phyloP scores from a whole-genome alignment of 2,113 vertebrate species.

The Paralichthys olivaceus region DNA sequence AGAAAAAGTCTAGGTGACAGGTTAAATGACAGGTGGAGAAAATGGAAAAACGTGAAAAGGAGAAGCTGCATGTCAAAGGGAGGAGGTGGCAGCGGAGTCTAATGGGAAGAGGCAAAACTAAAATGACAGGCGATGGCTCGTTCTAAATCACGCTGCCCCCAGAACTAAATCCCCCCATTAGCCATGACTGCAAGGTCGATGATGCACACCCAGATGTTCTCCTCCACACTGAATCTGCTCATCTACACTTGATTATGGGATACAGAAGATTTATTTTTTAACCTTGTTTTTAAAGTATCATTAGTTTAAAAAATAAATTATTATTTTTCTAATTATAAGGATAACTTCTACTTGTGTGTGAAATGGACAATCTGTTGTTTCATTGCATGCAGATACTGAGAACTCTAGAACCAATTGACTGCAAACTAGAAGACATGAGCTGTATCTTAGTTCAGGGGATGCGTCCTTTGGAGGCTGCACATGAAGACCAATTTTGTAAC shows the following conservation, averaged over 20 bases:
- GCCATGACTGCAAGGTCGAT: conserved; percentile 70
- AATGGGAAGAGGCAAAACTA: conserved; percentile 71
- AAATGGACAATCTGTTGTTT: no score
- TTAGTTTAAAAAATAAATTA: background rate
- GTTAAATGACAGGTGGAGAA: conserved; percentile 1
- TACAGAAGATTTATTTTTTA: background rate
- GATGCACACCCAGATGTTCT: conserved; percentile 55
- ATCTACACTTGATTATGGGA: background rate
- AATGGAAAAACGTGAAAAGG: background rate
- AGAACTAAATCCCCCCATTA: conserved; percentile 72
- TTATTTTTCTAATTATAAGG: no score
- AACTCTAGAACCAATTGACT: no score
- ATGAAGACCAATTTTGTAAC: no score
- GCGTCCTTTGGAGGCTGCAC: no score
- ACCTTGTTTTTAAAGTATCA: background rate
- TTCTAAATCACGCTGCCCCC: conserved; percentile 65
- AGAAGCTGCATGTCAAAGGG: conserved; percentile 37
- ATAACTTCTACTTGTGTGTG: no score
- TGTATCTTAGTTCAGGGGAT: no score
- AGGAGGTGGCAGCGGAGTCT: conserved; percentile 27
- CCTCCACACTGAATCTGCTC: conserved; percentile 19
- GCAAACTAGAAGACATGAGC: no score
- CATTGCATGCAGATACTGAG: no score
- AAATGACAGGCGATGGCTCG: conserved; percentile 70
- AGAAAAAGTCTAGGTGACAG: background rate